Base-by-base conservation (phyloP, 2,888 invertebrate genomes). In the Drosophila picticornis region DNA sequence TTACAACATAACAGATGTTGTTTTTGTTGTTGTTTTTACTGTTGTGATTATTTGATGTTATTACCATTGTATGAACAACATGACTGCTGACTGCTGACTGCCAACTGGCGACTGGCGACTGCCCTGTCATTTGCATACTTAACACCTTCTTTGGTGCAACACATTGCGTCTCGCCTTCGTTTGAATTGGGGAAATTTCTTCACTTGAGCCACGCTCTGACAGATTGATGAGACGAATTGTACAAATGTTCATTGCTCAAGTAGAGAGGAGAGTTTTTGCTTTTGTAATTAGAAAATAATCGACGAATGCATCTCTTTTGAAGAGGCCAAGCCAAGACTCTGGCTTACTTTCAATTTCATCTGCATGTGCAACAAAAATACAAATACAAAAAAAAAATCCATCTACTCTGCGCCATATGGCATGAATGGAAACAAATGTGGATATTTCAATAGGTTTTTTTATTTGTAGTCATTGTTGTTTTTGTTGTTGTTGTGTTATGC, bases 121-220 rank as follows among this genome's bases (percentile, higher is more conserved):
- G 84, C 82, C 89, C 87, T 79, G 90, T 90, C 85, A 90, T 85
- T 85, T 85, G 88, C 90, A 90, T 90, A 90, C 85, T 85, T 85
- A 85, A 85, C 90, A 85, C 85, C 85, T 85, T 85, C 36, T 27
- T 83, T 62, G 60, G 56, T 50, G 53, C 53, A 36, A 32, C 79
- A 22, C 32, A 34, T 16, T 16, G 22, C 46, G 46, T 16, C 22
- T 13, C 46, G 46, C 22, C 46, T 46, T 22, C 46, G 13, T 4
- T 16, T 25, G 36, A 53, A 65, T 67, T 67, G 51, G 53, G 78
- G 71, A 89, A 83, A 59, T 79, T 77, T 67, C 72, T 69, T 74
- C 83, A 81, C 84, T 81, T 77, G 71, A 83, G 75, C 65, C 43
- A 29, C 27, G 52, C 80, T 48, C 52, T 52, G 81, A 81, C 81